Conservation (phyloP, 2,113 vertebrate genomes). For the Casuarius casuarius region DNA sequence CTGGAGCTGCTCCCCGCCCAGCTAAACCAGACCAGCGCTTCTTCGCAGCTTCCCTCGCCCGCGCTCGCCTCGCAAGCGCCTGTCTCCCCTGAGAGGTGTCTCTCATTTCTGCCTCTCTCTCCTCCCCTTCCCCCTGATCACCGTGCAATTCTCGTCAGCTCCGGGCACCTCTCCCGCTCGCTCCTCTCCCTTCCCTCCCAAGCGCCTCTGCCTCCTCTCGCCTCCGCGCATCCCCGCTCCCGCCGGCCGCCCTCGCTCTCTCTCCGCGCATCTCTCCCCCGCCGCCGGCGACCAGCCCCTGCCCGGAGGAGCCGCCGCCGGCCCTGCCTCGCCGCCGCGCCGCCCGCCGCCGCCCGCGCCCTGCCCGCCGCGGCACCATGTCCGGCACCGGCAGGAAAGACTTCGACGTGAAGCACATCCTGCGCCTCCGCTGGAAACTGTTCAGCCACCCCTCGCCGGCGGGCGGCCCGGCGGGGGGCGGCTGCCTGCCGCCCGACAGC, state of each 20-base stretch:
- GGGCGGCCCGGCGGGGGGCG: conserved; percentile 60
- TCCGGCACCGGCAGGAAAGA: conserved; percentile 82
- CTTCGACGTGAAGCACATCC: conserved; percentile 84
- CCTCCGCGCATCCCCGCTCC: background rate
- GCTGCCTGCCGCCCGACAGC: conserved; percentile 72
- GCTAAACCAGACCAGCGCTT: background rate
- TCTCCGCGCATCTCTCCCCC: background rate
- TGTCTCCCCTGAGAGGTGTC: conserved; percentile 37
- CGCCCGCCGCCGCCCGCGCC: background rate
- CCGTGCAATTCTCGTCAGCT: background rate
- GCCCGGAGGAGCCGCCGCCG: background rate
- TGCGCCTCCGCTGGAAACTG: conserved; percentile 84
- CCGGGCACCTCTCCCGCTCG: background rate
- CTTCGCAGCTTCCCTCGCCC: conserved; percentile 9
- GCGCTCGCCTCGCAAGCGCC: conserved; percentile 9
- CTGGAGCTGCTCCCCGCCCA: background rate
- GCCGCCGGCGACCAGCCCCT: background rate
- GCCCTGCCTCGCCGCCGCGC: background rate
- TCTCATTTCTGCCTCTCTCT: conserved; percentile 26
- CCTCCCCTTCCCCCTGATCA: conserved; percentile 2
- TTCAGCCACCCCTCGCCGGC: conserved; percentile 80
- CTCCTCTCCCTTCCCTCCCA: background rate
- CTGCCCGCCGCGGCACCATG: conserved; percentile 62
- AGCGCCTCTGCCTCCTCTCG: background rate
- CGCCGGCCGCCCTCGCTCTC: background rate